Conservation (phyloP, 2,797 vertebrate species). For the Phoebastria nigripes region DNA sequence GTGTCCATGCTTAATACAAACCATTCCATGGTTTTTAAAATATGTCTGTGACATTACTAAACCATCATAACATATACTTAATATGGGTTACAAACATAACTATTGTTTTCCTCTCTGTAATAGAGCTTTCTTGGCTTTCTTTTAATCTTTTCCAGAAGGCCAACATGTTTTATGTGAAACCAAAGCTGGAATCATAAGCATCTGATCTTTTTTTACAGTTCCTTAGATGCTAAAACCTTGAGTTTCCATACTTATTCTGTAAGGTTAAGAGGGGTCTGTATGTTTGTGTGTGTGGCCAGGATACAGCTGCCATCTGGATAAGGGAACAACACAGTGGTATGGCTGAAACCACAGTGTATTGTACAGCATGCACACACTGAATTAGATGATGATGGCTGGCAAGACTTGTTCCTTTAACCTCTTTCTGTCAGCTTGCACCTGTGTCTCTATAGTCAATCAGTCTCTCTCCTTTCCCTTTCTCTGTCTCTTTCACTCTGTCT, state of each 20-base stretch:
- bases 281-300: not conserved
- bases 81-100: slow-evolving; percentile 66
- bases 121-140: slow-evolving; percentile 65
- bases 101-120: slow-evolving; percentile 69
- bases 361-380: not conserved
- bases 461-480: not conserved
- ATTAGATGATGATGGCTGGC: not conserved
- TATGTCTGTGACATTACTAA: slow-evolving; percentile 45
- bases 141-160: slow-evolving; percentile 74
- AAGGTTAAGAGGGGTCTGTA: not conserved
- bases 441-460: not conserved
- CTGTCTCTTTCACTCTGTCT: not conserved
- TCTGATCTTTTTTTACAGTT: slow-evolving; percentile 38
- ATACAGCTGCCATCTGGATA: not conserved
- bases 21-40: slow-evolving; percentile 50
- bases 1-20: slow-evolving; percentile 57
- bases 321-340: not conserved
- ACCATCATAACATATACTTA: slow-evolving; percentile 27
- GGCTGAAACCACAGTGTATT: not conserved
- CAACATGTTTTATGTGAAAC: slow-evolving; percentile 55
- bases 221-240: slow-evolving; percentile 13
- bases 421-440: not conserved
- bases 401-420: not conserved
- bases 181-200: slow-evolving; percentile 50
- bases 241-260: not conserved